Percentiles rank a stretch among this genome's conserved stretches.
Conservation (phyloP, 2,797 vertebrate species). For the Cryptoprocta ferox region DNA sequence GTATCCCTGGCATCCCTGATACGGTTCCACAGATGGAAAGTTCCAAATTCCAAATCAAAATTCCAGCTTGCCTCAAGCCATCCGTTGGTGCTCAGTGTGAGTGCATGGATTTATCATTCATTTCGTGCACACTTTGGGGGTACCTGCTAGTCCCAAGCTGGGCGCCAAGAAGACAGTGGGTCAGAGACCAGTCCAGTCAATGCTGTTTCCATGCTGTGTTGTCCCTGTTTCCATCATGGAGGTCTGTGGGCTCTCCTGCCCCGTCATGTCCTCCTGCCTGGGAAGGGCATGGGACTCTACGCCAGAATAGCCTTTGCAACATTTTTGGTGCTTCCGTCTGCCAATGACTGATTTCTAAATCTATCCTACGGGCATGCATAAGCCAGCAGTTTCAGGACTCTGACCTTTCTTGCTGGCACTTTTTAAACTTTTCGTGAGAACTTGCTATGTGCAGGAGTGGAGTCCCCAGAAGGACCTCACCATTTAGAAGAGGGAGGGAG, state of each 20-base stretch:
- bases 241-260: not conserved
- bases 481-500: not conserved
- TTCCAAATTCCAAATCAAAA: not conserved
- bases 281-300: not conserved
- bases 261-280: not conserved
- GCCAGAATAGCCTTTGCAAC: not conserved
- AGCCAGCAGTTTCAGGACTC: not conserved
- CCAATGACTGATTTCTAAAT: not conserved
- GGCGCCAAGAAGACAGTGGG: not conserved
- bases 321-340: not conserved
- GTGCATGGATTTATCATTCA: not conserved
- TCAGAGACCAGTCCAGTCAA: too few species aligned
- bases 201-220: fast-evolving
- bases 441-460: not conserved
- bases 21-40: not conserved
- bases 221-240: not conserved
- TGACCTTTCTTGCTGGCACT: not conserved
- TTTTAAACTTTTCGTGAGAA: not conserved
- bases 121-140: not conserved
- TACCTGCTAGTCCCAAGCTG: not conserved
- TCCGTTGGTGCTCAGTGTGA: not conserved
- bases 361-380: not conserved
- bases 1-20: not conserved
- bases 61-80: not conserved
- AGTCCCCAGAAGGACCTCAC: not conserved